Evolutionary conservation across 2,113 vertebrate species (phyloP).

Genomic region (Pogona vitticeps): DNA sequence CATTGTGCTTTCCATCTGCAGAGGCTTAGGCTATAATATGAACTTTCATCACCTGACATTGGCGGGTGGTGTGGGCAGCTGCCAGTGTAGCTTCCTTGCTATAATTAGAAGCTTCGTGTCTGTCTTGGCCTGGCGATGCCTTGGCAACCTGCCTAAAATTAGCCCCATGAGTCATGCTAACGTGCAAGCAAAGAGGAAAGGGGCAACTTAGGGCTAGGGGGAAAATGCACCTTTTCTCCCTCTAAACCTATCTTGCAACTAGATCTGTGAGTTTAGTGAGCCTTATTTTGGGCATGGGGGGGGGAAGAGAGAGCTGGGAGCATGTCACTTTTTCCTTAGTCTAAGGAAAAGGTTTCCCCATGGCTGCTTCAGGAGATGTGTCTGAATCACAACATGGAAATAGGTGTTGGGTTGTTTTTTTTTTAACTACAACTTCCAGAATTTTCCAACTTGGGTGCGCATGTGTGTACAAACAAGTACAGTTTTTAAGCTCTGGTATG

Average conservation of each 20-base stretch:
- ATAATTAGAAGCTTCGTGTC: not conserved
- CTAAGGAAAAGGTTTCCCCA: not conserved
- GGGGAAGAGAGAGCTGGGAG: too few species aligned
- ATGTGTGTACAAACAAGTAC: too few species aligned
- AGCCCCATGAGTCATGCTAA: not conserved
- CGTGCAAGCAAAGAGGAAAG: not conserved
- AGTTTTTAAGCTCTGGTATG: too few species aligned
- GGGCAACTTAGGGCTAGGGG: too few species aligned
- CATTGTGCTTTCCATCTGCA: not conserved
- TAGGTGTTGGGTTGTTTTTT: too few species aligned
- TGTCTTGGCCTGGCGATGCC: not conserved
- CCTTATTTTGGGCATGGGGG: too few species aligned
- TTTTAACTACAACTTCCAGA: too few species aligned
- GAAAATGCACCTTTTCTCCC: not conserved
- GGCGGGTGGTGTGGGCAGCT: not conserved
- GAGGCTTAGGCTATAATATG: too few species aligned
- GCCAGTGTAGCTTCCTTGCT: not conserved
- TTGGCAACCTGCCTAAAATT: constrained; percentile 5
- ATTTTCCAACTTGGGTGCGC: too few species aligned
- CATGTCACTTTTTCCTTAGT: too few species aligned
- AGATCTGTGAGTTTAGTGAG: not conserved
- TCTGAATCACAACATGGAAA: too few species aligned
- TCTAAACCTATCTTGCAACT: not conserved
- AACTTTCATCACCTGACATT: not conserved
- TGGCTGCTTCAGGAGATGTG: too few species aligned